phyloP scores from a whole-genome alignment of 2,888 invertebrate species.

The Ophonus ardosiacus region DNA sequence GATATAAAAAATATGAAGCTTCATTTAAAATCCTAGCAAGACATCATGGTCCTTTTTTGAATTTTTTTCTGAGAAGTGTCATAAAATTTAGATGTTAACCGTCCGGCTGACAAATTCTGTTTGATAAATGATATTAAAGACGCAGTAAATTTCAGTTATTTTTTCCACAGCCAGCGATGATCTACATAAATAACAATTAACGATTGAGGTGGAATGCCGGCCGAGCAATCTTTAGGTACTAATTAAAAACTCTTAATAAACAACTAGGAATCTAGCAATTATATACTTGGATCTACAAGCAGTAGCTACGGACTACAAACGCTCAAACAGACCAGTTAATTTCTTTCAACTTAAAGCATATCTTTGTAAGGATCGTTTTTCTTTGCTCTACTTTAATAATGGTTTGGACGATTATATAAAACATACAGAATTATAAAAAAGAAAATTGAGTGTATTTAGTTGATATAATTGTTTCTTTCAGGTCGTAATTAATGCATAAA shows the following conservation, averaged over 20 bases:
- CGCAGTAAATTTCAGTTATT: constrained; percentile 56
- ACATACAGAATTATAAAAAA: constrained; percentile 35
- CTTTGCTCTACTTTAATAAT: not conserved
- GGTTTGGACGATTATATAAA: not conserved
- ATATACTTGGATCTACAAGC: constrained; percentile 44
- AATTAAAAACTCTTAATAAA: constrained; percentile 61
- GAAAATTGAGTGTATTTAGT: constrained; percentile 37
- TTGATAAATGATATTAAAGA: constrained; percentile 58
- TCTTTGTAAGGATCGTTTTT: constrained; percentile 2
- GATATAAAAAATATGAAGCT: constrained; percentile 32
- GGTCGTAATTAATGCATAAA: constrained; percentile 44
- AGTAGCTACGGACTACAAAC: constrained; percentile 25
- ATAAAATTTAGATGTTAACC: constrained; percentile 56
- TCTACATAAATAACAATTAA: constrained; percentile 62
- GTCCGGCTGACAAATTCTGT: constrained; percentile 54
- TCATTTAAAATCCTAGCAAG: constrained; percentile 28
- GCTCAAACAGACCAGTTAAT: not conserved
- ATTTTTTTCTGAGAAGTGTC: constrained; percentile 50
- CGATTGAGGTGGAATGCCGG: constrained; percentile 57
- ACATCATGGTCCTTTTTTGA: constrained; percentile 31
- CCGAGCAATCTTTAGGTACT: constrained; percentile 56
- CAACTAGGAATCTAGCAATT: constrained; percentile 62
- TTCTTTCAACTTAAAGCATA: not conserved
- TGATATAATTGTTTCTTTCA: constrained; percentile 49
- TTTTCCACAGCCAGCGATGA: constrained; percentile 43